Evolutionary conservation across 2,797 vertebrate species (phyloP), one percentile per base, ranked within the genome.

Genomic region (Leuciscus waleckii): DNA sequence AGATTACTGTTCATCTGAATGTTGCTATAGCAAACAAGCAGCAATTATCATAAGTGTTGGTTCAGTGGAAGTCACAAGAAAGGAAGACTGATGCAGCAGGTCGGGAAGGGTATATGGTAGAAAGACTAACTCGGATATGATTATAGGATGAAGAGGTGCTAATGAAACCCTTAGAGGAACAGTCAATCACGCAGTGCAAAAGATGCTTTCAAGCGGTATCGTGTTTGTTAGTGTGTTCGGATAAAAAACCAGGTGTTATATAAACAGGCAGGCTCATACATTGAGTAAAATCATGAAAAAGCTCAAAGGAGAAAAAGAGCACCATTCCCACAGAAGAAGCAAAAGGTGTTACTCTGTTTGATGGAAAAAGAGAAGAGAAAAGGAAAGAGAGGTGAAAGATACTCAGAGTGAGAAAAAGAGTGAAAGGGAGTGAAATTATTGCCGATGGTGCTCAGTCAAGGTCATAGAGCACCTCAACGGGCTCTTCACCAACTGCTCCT

Each of bases 391-490:
- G 49, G 49, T 49, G 13, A 58, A 29, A 41, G 76, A 85, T 73
- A 65, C 41, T 79, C 63, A 63, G 54, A 71, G 68, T 32, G 19
- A 73, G 67, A 79, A 78, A 61, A 5, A 37, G 39, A 61, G 67
- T 29, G 23, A 79, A 49, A 61, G 41, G 8, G 56, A 54, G 32
- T 73, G 78, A 84, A 86, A 82, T 87, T 77, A 85, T 35, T 82
- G 75, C 54, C 61, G 49, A 61, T n/a, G 51, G 79, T 56, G 37
- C 78, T 70, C 78, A 74, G 79, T 46, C 49, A 70, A 85, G 78
- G 78, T 80, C 85, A 86, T 39, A 85, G 79, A 82, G 69, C 79
- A 85, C 54, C 70, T 54, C 74, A 32, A 68, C 69, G 6, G 51
- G 26, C 61, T 65, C 54, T 82, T 75, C 83, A 69, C 71, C 54